phyloP scores from a whole-genome alignment of 1,140 invertebrate genomes.

The Leptoteleia sp. region DNA sequence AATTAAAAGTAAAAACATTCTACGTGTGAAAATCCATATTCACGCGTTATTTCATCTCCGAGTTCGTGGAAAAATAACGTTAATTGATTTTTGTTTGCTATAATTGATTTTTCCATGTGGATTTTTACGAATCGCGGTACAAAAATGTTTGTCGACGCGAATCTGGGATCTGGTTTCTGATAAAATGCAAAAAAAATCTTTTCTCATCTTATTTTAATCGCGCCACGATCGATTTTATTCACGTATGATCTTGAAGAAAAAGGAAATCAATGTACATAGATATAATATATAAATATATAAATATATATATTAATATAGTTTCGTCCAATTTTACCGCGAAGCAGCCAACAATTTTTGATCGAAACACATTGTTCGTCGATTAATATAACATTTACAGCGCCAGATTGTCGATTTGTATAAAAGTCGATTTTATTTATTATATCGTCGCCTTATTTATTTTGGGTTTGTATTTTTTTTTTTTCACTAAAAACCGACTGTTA shows the following conservation, averaged over 20 bases:
- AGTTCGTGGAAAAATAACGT: not conserved
- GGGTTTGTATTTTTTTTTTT: conserved; percentile 15
- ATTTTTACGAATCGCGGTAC: conserved; percentile 31
- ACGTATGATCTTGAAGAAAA: conserved; percentile 20
- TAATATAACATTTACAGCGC: conserved; percentile 20
- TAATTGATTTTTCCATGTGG: conserved; percentile 8
- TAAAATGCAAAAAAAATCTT: conserved; percentile 31
- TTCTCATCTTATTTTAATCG: conserved; percentile 35
- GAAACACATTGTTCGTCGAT: conserved; percentile 25
- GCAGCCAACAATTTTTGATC: conserved; percentile 48
- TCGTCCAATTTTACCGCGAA: conserved; percentile 51
- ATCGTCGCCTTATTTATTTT: conserved; percentile 33
- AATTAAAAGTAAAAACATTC: too few species aligned
- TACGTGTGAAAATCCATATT: not conserved
- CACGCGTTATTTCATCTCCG: not conserved
- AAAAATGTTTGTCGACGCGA: conserved; percentile 19
- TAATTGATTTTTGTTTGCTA: conserved; percentile 22
- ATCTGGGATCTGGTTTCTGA: conserved; percentile 57
- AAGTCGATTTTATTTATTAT: conserved; percentile 42
- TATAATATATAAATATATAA: conserved; percentile 35
- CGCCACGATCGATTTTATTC: conserved; percentile 30
- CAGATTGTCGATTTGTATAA: conserved; percentile 39
- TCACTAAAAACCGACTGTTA: conserved; percentile 19
- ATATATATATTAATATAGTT: conserved; percentile 51
- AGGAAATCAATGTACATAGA: conserved; percentile 41